Evolutionary conservation across 92 coral and sea anemone species (phyloP).

Genomic region (Epizoanthus rinbou): DNA sequence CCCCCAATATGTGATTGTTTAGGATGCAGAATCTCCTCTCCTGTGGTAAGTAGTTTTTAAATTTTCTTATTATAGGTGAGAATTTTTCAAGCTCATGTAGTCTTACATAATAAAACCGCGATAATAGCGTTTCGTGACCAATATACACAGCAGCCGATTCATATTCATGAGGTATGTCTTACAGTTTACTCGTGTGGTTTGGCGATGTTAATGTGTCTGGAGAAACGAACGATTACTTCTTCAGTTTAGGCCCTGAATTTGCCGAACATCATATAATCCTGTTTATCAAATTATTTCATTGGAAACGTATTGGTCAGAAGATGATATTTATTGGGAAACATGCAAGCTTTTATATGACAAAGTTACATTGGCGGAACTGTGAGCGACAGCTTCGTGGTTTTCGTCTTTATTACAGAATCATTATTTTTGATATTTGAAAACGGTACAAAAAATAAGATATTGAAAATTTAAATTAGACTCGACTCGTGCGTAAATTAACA

Average conservation of each 20-base stretch:
- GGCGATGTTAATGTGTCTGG: slow-evolving; percentile 24
- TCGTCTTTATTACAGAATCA: slow-evolving; percentile 31
- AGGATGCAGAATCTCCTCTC: slow-evolving; percentile 97
- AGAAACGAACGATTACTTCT: slow-evolving; percentile 5
- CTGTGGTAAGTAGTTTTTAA: slow-evolving; percentile 80
- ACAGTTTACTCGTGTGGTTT: background rate
- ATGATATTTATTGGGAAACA: background rate
- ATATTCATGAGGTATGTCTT: slow-evolving; percentile 14
- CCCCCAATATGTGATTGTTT: slow-evolving; percentile 99
- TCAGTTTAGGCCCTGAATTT: background rate
- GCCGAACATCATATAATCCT: slow-evolving; percentile 3
- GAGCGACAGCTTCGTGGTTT: slow-evolving; percentile 36
- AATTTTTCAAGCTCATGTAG: slow-evolving; percentile 3
- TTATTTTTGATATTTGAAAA: slow-evolving; percentile 45
- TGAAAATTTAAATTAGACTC: slow-evolving; percentile 45
- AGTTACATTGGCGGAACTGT: slow-evolving; percentile 17
- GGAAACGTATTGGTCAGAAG: background rate
- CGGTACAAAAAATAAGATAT: slow-evolving; percentile 25
- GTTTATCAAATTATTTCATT: background rate
- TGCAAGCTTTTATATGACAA: background rate
- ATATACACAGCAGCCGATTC: slow-evolving; percentile 19
- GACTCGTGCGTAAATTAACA: slow-evolving; percentile 29
- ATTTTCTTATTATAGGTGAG: background rate
- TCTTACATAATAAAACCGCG: background rate
- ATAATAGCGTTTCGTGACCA: slow-evolving; percentile 40